Base-by-base conservation (phyloP, 1,140 invertebrate species). In the Agraylea sexmaculata region DNA sequence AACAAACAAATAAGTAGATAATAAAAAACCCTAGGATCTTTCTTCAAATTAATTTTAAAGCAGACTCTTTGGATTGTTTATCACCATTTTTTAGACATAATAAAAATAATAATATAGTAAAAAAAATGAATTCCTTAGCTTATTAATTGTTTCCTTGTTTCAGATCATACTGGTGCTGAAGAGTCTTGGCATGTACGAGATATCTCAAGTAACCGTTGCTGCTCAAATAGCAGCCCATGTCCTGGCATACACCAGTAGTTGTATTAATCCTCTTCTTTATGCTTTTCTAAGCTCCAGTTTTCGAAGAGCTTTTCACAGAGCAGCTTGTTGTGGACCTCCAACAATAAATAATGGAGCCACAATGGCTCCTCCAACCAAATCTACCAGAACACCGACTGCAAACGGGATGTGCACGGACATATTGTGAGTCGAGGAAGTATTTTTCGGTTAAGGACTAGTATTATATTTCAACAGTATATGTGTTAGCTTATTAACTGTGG, bases 241-340 rank as follows among this genome's bases (percentile, higher is more conserved):
- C n/a, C 61, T 95, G 35, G 90, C 89, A 2, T 96, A 96, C 61
- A 87, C 83, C 60, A 95, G 93, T 66, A 87, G 84, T 45, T 94
- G 90, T 54, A 79, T 95, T 41, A 95, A 95, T 59, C 91, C 91
- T 0, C 84, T 96, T 42, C 72, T 96, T n/a, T 96, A 96, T 62
- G 90, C 87, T 0, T 88, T 89, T 56, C 68, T 89, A 1, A 87
- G 83, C 1, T 83, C 87, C 44, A 86, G 87, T 58, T 90, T 90
- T 63, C 70, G 83, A 22, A 79, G 85, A 50, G 84, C 83, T 3
- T 89, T 89, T 55, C 66, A 75, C 16, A 84, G 84, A 62, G 64
- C 64, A 37, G 37, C 43, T 3, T 36, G 43, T 34, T 44, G 42
- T 29, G 42, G 42, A 4, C 42, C 37, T 10, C 36, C 42, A 7